Percentiles rank a stretch among this genome's conserved stretches.
Evolutionary conservation across 2,113 vertebrate species (phyloP).

Genomic region (Corythornis cristatus): DNA sequence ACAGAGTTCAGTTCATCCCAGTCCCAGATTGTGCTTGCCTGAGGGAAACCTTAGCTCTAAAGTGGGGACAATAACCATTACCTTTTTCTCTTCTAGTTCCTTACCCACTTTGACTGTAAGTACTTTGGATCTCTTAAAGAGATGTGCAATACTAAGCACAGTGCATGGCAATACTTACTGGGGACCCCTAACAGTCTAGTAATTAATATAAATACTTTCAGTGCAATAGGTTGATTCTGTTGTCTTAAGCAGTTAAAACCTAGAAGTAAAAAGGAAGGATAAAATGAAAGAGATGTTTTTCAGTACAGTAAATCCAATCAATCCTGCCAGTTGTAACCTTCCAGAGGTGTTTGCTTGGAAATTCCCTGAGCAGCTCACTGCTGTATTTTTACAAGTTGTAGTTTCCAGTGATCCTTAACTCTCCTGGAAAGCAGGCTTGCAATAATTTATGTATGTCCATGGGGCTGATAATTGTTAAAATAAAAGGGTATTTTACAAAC

Average conservation of each 20-base stretch:
- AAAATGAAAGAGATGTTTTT: background rate
- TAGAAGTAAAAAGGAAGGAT: background rate
- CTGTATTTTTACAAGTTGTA: background rate
- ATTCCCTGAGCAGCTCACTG: background rate
- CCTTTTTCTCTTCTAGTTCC: background rate
- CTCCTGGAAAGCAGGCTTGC: background rate
- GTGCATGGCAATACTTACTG: background rate
- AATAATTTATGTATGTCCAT: background rate
- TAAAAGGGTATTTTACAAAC: slow-evolving; percentile 49
- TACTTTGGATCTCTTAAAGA: background rate
- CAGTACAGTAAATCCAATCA: background rate
- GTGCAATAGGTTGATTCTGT: background rate
- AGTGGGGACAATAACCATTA: background rate
- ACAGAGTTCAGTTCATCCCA: background rate
- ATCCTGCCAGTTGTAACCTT: background rate
- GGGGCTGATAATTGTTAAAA: slow-evolving; percentile 23
- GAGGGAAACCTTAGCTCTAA: background rate
- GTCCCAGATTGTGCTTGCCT: background rate
- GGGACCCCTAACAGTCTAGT: background rate
- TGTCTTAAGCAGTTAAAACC: background rate
- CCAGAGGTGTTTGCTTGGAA: background rate
- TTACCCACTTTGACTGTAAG: background rate
- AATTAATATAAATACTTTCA: background rate
- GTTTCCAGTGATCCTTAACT: background rate
- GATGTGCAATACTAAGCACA: background rate